Base-by-base conservation (phyloP, 2,888 invertebrate species). In the Onthophagus sagittarius region DNA sequence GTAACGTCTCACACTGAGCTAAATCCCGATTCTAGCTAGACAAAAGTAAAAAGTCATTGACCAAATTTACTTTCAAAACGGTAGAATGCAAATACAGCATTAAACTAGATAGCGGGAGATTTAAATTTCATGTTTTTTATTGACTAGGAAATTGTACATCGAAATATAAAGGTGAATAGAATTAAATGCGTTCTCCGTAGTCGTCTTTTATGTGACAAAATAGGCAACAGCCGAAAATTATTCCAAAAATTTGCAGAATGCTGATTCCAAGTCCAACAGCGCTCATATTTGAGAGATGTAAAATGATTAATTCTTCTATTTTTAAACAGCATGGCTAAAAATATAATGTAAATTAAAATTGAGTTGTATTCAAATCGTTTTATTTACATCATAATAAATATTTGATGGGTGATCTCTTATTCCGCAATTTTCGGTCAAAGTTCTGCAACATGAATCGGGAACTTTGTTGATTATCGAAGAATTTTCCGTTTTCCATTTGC, bases 381-480 rank as follows among this genome's bases (percentile, higher is more conserved):
- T 31, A 67, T 31, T 88, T 85, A 95, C 95, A 78, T 89, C 88
- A 80, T 93, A 91, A 83, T 93, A 91, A 80, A 96, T 95, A 84
- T 96, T 96, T 79, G 94, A 94, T 9, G 95, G 95, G 84, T 94
- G 94, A 85, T 91, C 91, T 74, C 93, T 86, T 85, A 88, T 84
- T 74, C 91, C 89, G 86, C 96, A 96, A 23, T 86, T 82, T 70
- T 86, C 84, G 6, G 89, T 86, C 70, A 89, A 85, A 0, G 92
- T 90, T 83, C 92, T 93, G 86, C 97, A 97, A 85, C 97, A 97
- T 71, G 94, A 94, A 86, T 95, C 95, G 0, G 96, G 96, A 75
- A 95, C 94, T 75, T 90, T 86, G 79, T 90, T 90, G 70, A 75
- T 72, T 63, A 79, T 78, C 2, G 81, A 76, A 69, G 79, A 71